phyloP scores from a whole-genome alignment of 2,797 vertebrate species.

The Anguilla megastoma region DNA sequence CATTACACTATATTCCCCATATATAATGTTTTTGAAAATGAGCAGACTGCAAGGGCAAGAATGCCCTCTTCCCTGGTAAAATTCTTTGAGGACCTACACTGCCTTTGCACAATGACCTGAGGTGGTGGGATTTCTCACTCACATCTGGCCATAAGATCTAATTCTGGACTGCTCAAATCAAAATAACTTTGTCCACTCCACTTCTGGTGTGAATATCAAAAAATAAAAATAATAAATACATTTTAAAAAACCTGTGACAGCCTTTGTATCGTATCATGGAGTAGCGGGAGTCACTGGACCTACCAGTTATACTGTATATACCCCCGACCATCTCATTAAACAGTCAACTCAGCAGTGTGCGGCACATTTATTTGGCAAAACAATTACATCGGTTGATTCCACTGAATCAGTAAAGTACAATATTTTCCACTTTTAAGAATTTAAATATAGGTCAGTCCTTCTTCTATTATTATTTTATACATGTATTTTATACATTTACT shows the following conservation, averaged over 20 bases:
- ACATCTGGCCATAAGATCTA: constrained; percentile 68
- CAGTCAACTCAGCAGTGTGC: too few species aligned
- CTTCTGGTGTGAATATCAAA: constrained; percentile 73
- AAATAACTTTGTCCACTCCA: constrained; percentile 70
- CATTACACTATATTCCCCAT: background rate
- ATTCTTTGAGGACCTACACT: background rate
- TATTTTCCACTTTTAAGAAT: too few species aligned
- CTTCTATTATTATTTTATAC: too few species aligned
- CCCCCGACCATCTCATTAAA: too few species aligned
- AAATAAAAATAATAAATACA: background rate
- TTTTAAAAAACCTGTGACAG: constrained; percentile 43
- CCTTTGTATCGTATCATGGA: constrained; percentile 40
- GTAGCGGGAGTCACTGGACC: background rate
- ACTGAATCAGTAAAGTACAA: too few species aligned
- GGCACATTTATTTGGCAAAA: too few species aligned
- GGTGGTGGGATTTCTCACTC: constrained; percentile 51
- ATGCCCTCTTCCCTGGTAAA: background rate
- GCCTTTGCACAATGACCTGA: too few species aligned
- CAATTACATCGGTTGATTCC: too few species aligned
- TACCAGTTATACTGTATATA: background rate
- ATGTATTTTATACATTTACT: too few species aligned
- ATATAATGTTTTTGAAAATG: background rate
- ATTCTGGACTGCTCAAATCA: constrained; percentile 62
- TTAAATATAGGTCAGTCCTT: too few species aligned
- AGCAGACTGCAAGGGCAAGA: background rate